phyloP scores from a whole-genome alignment of 2,888 invertebrate genomes.

The Dromius quadrimaculatus region DNA sequence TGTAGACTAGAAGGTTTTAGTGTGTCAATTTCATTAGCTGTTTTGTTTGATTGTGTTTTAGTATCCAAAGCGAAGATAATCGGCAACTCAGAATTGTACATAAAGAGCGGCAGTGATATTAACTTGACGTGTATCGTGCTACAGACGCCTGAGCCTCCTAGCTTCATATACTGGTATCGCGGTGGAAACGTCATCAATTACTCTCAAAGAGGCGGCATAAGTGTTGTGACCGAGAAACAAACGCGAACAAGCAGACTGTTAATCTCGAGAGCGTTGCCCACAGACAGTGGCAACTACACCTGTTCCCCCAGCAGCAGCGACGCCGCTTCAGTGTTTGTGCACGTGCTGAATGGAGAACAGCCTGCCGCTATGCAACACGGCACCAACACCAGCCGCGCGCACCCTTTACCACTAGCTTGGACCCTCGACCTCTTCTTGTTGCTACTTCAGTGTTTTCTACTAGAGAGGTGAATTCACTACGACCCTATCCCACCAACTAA shows the following conservation, averaged over 20 bases:
- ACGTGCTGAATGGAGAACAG: constrained; percentile 70
- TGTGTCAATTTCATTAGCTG: constrained; percentile 18
- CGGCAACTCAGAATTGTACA: constrained; percentile 87
- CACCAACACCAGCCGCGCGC: constrained; percentile 60
- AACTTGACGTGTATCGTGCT: constrained; percentile 90
- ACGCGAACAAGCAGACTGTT: constrained; percentile 86
- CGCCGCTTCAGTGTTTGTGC: constrained; percentile 71
- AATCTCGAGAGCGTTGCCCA: constrained; percentile 84
- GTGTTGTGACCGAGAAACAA: constrained; percentile 87
- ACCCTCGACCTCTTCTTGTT: constrained; percentile 60
- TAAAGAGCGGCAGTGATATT: constrained; percentile 91
- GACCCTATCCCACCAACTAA: too few relatives aligned
- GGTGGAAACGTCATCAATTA: constrained; percentile 86
- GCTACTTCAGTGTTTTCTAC: constrained; percentile 60
- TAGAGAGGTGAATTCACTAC: constrained; percentile 60
- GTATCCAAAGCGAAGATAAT: constrained; percentile 91
- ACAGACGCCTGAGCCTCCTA: constrained; percentile 85
- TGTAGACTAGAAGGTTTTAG: too few relatives aligned
- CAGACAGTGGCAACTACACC: constrained; percentile 91
- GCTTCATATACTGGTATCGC: constrained; percentile 86
- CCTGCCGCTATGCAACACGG: constrained; percentile 68
- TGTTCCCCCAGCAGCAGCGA: constrained; percentile 78
- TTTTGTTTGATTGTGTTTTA: constrained; percentile 65
- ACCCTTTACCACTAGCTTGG: constrained; percentile 57
- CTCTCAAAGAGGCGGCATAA: constrained; percentile 86